A percentile compares a stretch with the other conserved stretches of the same genome.
Conservation (phyloP, 2,888 invertebrate species). For the Ethmia dodecea region DNA sequence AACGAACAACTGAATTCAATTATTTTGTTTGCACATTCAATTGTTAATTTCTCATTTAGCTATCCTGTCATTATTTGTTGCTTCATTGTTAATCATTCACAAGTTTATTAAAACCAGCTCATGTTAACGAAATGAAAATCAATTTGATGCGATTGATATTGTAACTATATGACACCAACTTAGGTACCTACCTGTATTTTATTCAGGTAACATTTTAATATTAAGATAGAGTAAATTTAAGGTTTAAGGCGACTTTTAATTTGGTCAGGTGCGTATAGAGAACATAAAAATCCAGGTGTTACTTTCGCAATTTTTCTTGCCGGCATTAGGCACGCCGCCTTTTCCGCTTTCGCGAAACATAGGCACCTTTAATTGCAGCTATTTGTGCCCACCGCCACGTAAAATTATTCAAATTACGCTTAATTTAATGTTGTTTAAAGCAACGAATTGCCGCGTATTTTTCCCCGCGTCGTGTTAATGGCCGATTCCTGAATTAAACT, state of each 20-base stretch:
- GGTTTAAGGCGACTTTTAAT: constrained; percentile 13
- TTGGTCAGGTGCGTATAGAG: background rate
- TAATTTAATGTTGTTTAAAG: constrained; percentile 61
- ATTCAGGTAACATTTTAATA: too few species aligned
- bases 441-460: constrained; percentile 59
- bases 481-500: constrained; percentile 59
- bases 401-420: constrained; percentile 68
- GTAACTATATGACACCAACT: too few species aligned
- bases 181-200: too few species aligned
- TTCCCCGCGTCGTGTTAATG: constrained; percentile 56
- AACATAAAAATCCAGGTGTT: constrained; percentile 1
- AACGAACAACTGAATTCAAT: constrained; percentile 41
- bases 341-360: constrained; percentile 38
- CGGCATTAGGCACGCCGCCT: background rate
- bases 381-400: constrained; percentile 65
- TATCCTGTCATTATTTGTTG: constrained; percentile 36
- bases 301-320: constrained; percentile 1
- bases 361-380: constrained; percentile 56
- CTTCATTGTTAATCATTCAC: too few species aligned
- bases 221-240: too few species aligned
- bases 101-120: too few species aligned
- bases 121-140: too few species aligned
- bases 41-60: constrained; percentile 51
- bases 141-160: too few species aligned
- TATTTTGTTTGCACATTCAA: constrained; percentile 52